A percentile compares a stretch with the other conserved stretches of the same genome.
phyloP scores from a whole-genome alignment of 2,888 invertebrate species.

The Alsophila aescularia region DNA sequence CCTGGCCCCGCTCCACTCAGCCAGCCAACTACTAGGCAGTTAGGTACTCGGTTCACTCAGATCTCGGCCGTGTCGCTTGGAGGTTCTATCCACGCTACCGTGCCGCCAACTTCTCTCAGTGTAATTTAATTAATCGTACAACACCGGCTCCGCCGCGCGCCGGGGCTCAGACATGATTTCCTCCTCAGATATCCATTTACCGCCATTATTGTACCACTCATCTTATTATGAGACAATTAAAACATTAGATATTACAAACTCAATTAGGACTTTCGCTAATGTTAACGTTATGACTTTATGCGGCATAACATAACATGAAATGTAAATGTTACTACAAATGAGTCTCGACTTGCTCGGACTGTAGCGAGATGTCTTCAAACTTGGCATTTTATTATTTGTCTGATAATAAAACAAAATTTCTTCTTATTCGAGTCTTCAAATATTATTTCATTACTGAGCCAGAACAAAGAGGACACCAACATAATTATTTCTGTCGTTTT shows the following conservation, averaged over 20 bases:
- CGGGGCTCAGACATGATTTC: conserved; percentile 71
- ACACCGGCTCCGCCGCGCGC: conserved; percentile 58
- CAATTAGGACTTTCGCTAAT: conserved; percentile 9
- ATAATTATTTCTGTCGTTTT: background rate
- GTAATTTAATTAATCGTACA: conserved; percentile 80
- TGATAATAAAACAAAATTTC: background rate
- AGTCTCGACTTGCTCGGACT: background rate
- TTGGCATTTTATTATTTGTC: background rate
- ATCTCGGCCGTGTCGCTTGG: conserved; percentile 30
- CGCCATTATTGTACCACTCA: conserved; percentile 72
- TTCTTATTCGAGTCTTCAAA: background rate
- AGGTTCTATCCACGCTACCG: conserved; percentile 48
- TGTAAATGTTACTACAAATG: background rate
- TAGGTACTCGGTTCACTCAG: too few relatives aligned
- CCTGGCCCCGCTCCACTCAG: conserved; percentile 31
- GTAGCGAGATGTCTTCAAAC: background rate
- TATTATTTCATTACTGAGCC: background rate
- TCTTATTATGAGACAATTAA: conserved; percentile 54
- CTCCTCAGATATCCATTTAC: conserved; percentile 77
- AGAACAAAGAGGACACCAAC: background rate
- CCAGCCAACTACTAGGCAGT: background rate
- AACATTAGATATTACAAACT: conserved; percentile 27
- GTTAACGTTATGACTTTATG: background rate
- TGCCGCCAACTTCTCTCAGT: conserved; percentile 60
- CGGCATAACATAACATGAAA: background rate